Evolutionary conservation across 2,888 invertebrate genomes (phyloP).

Genomic region (Latrodectus hesperus): DNA sequence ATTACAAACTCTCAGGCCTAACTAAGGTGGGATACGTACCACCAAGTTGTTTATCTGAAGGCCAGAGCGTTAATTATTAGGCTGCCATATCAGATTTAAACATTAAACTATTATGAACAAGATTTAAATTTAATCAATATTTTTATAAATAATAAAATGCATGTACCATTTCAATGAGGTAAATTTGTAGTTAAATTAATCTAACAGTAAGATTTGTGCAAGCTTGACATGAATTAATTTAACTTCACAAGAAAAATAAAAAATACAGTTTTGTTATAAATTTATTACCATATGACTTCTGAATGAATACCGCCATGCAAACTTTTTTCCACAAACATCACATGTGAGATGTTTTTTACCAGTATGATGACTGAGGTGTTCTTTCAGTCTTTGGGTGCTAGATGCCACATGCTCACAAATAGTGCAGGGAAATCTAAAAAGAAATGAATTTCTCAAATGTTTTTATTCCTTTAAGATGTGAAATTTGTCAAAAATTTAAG

Average conservation of each 20-base stretch:
- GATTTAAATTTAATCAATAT: too few relatives aligned
- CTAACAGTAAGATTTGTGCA: too few relatives aligned
- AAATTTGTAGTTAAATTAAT: too few relatives aligned
- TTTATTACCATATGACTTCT: slow-evolving; percentile 63
- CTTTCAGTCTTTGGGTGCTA: slow-evolving; percentile 51
- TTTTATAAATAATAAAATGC: too few relatives aligned
- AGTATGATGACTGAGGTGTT: slow-evolving; percentile 66
- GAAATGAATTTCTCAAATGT: background rate
- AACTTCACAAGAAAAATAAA: background rate
- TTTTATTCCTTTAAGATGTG: background rate
- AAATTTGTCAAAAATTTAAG: too few relatives aligned
- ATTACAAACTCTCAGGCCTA: too few relatives aligned
- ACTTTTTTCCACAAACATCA: slow-evolving; percentile 68
- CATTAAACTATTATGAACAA: too few relatives aligned
- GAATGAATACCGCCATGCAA: slow-evolving; percentile 69
- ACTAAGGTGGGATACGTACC: too few relatives aligned
- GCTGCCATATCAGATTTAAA: too few relatives aligned
- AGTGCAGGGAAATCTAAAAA: slow-evolving; percentile 45
- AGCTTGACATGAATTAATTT: background rate
- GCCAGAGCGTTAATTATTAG: too few relatives aligned
- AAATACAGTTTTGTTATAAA: background rate
- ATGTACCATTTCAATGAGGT: too few relatives aligned
- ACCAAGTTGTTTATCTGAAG: too few relatives aligned
- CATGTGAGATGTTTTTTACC: slow-evolving; percentile 63
- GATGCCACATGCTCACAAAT: slow-evolving; percentile 55